Conservation (phyloP, 2,888 invertebrate genomes). For the Diadromus collaris region DNA sequence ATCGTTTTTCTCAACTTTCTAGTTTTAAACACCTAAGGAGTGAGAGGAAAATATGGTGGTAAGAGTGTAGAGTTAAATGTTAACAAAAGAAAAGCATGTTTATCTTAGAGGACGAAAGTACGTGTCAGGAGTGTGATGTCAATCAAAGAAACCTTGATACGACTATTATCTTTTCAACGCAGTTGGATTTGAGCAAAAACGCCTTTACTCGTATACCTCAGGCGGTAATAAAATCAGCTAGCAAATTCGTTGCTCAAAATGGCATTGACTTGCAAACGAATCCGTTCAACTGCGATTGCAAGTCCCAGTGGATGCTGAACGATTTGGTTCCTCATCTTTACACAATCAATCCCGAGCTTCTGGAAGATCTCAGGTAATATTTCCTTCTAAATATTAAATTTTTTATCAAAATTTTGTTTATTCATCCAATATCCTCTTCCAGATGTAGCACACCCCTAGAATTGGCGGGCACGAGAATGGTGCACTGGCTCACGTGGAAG, state of each 20-base stretch:
- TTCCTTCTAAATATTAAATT: background rate
- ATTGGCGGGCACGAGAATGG: conserved; percentile 81
- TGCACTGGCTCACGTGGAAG: conserved; percentile 84
- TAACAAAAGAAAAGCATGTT: background rate
- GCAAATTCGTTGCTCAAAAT: conserved; percentile 78
- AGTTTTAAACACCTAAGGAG: no score
- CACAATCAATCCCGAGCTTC: conserved; percentile 78
- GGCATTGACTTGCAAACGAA: conserved; percentile 83
- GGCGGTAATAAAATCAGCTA: conserved; percentile 74
- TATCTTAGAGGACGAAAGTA: background rate
- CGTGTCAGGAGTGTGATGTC: background rate
- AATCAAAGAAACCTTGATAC: background rate
- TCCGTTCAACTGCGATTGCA: conserved; percentile 84
- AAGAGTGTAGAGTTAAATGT: no score
- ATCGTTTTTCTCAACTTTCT: no score
- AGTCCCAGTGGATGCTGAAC: conserved; percentile 83
- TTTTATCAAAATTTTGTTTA: background rate
- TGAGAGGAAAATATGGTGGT: no score
- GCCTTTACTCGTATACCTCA: conserved; percentile 79
- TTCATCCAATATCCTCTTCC: conserved; percentile 50
- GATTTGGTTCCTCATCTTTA: conserved; percentile 82
- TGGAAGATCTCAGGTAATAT: conserved; percentile 82
- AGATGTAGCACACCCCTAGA: conserved; percentile 82
- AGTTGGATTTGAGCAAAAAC: conserved; percentile 84
- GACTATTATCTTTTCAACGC: background rate